phyloP scores from a whole-genome alignment of 2,113 vertebrate species.

The Peromyscus californicus region DNA sequence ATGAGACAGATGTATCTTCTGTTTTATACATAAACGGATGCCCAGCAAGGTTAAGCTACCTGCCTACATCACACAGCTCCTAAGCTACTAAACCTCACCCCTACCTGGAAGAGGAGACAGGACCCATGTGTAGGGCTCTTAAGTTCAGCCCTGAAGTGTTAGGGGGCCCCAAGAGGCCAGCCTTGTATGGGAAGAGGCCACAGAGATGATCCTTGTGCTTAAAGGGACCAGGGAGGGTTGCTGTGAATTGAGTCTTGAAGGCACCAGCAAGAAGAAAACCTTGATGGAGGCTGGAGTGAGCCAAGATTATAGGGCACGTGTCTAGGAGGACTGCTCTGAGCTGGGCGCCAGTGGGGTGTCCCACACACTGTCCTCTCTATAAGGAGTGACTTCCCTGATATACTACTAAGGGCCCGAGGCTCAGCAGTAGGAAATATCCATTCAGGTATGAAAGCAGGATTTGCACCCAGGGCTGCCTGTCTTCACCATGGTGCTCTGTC shows the following conservation, averaged over 20 bases:
- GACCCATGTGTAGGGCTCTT: background rate
- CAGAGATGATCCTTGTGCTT: background rate
- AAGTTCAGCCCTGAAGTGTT: background rate
- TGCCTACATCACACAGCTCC: background rate
- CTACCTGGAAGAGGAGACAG: background rate
- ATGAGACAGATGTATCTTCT: background rate
- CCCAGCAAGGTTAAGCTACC: background rate
- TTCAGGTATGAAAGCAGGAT: background rate
- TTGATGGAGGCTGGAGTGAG: background rate
- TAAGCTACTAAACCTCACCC: background rate
- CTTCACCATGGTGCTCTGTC: background rate
- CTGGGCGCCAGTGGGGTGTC: background rate
- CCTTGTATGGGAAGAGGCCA: background rate
- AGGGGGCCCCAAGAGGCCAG: background rate
- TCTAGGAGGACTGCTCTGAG: background rate
- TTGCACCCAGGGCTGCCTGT: background rate
- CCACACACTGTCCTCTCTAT: background rate
- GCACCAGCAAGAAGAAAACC: background rate
- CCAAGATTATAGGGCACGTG: background rate
- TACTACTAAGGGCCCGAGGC: background rate
- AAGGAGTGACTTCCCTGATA: background rate
- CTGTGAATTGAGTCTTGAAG: background rate
- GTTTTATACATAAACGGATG: background rate
- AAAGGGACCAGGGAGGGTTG: background rate
- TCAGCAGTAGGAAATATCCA: background rate